These are phyloP conservation scores for Notamacropus eugenii DNA, from an alignment of 2,797 vertebrate species.

Conservation along the genomic window DNA sequence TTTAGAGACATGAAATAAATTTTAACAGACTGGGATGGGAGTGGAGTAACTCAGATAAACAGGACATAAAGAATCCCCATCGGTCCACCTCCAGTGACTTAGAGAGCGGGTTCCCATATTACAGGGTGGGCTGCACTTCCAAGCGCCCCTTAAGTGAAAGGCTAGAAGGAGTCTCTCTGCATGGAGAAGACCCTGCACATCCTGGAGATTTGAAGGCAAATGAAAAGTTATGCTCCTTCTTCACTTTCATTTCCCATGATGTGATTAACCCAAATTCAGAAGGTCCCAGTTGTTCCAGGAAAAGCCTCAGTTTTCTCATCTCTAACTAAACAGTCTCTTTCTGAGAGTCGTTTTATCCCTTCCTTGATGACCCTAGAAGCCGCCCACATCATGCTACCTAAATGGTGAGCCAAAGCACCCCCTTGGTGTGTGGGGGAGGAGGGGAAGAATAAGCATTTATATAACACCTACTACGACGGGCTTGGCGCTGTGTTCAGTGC, in stretches of 20 bases:
- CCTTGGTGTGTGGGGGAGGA: not conserved
- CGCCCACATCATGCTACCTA: not conserved
- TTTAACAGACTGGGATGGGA: not conserved
- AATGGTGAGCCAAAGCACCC: not conserved
- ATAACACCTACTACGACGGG: not conserved
- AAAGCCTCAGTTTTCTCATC: not conserved
- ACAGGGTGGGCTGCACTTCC: not conserved
- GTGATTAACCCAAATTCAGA: not conserved
- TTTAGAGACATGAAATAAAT: not conserved
- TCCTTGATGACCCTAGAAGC: not conserved
- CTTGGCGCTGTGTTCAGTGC: not conserved
- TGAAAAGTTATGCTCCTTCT: not conserved
- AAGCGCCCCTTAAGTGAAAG: not conserved
- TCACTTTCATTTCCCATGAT: not conserved
- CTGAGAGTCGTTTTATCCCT: not conserved
- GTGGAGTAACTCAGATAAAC: not conserved
- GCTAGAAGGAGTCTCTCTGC: not conserved
- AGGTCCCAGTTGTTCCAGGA: not conserved
- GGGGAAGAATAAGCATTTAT: not conserved
- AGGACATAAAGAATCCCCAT: not conserved
- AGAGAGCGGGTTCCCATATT: not conserved
- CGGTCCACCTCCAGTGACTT: rapidly evolving
- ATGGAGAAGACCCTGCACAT: not conserved
- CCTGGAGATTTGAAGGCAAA: not conserved
- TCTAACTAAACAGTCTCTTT: not conserved